A percentile compares a stretch with the other conserved stretches of the same genome.
Evolutionary conservation across 2,797 vertebrate genomes (phyloP).

Genomic region (Lagorchestes hirsutus): DNA sequence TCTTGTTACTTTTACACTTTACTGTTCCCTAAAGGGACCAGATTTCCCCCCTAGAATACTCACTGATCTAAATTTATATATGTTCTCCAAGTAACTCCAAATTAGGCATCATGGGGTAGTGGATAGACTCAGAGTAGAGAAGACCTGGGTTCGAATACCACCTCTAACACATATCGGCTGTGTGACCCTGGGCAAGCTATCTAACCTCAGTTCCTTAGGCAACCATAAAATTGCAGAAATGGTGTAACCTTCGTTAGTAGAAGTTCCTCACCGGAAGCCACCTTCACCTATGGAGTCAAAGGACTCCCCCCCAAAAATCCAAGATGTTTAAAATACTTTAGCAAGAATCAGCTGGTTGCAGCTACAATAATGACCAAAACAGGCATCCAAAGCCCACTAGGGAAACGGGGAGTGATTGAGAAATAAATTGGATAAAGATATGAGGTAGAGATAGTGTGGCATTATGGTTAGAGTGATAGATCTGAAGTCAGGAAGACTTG

Average conservation of each 20-base stretch:
- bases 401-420: not conserved
- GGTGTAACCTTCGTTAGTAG: not conserved
- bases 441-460: not conserved
- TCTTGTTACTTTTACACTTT: not conserved
- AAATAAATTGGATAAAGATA: not conserved
- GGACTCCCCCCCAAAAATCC: not conserved
- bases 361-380: not conserved
- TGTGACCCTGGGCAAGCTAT: not conserved
- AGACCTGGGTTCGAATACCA: not conserved
- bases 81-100: not conserved
- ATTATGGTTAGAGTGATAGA: not conserved
- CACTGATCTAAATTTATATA: no score
- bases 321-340: not conserved
- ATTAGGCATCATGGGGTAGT: not conserved
- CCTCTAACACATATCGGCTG: not conserved
- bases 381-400: not conserved
- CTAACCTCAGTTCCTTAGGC: not conserved
- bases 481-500: not conserved
- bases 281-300: not conserved
- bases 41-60: not conserved
- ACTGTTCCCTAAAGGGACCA: not conserved
- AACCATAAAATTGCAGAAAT: not conserved
- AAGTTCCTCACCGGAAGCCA: not conserved
- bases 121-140: not conserved
- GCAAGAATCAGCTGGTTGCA: not conserved